Evolutionary conservation across 2,113 vertebrate species (phyloP).

Genomic region (Genyomyrus donnyi): DNA sequence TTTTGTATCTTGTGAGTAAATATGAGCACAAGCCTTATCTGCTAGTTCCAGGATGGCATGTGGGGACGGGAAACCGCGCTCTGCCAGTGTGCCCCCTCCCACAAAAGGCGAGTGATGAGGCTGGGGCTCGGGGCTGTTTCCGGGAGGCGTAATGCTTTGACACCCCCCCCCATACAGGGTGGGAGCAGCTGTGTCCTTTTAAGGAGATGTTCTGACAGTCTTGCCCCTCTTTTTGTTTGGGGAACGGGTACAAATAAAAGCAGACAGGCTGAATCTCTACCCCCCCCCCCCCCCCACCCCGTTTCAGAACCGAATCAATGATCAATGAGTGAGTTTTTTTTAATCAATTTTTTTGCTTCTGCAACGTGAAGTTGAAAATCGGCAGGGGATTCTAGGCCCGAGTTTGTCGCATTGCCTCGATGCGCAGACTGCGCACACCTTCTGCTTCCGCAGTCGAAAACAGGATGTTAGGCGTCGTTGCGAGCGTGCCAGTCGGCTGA

Average conservation of each 20-base stretch:
- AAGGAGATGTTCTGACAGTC: not conserved
- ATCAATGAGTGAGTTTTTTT: not conserved
- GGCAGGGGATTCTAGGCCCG: not conserved
- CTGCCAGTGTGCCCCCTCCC: not conserved
- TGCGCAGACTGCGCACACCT: not conserved
- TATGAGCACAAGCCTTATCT: not conserved
- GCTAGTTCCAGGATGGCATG: not conserved
- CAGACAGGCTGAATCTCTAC: not conserved
- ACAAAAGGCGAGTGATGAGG: not conserved
- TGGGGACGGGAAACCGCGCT: not conserved
- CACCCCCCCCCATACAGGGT: not conserved
- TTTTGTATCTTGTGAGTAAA: not conserved
- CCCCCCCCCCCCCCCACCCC: not conserved
- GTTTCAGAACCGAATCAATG: not conserved
- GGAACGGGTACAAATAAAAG: not conserved
- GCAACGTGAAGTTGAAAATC: not conserved
- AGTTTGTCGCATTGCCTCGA: not conserved
- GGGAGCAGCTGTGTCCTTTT: not conserved
- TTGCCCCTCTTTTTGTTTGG: not conserved
- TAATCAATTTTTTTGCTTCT: not conserved
- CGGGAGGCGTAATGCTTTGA: not conserved
- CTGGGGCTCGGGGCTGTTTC: not conserved
- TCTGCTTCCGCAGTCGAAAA: not conserved
- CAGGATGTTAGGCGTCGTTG: not conserved
- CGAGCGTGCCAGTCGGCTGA: not conserved